Base-by-base conservation (phyloP, 2,113 vertebrate species). In the Eolophus roseicapilla region DNA sequence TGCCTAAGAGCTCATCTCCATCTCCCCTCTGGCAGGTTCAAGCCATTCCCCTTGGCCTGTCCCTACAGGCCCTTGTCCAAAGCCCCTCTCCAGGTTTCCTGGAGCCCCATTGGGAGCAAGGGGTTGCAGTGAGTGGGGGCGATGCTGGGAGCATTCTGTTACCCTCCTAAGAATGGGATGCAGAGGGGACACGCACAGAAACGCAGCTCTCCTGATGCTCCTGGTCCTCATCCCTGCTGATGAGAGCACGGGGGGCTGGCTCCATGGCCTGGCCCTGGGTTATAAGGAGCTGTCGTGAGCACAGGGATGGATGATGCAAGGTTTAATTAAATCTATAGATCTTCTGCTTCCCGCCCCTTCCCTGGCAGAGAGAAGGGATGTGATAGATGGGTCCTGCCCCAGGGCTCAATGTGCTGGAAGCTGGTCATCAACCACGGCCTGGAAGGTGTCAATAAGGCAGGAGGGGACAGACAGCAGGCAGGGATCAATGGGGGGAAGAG, bases 301-400 rank as follows among this genome's bases (percentile, higher is more conserved):
- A 43, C 10, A 2, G 79, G 92, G 90, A 95, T 92, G 89, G 93
- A 96, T 94, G 88, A 88, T 3, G 11, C 49, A 2, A 53, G 79
- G n/a, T 91, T 95, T 96, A 97, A 97, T 97, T 96, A 97, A 97
- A 96, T 94, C 95, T 84, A 96, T 97, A 96, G 95, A 96, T 97
- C 90, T 96, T 90, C 82, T 92, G 86, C 90, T 93, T 94, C 84
- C 95, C 87, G 88, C 78, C 80, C 88, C 50, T 85, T 74, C 73
- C 82, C 81, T 73, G 95, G 75, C 94, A 92, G 95, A 63, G 3
- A 35, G 64, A 33, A 88, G 18, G 75, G 50, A 3, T 33, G 13
- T 97, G 96, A 96, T 95, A 31, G 91, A 97, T 97, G 86, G 89
- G 43, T 31, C 31, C 88, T 94, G 82, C 73, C 83, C 94, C 13